Conservation (phyloP, 1,140 invertebrate species). For the Drepana arcuata region DNA sequence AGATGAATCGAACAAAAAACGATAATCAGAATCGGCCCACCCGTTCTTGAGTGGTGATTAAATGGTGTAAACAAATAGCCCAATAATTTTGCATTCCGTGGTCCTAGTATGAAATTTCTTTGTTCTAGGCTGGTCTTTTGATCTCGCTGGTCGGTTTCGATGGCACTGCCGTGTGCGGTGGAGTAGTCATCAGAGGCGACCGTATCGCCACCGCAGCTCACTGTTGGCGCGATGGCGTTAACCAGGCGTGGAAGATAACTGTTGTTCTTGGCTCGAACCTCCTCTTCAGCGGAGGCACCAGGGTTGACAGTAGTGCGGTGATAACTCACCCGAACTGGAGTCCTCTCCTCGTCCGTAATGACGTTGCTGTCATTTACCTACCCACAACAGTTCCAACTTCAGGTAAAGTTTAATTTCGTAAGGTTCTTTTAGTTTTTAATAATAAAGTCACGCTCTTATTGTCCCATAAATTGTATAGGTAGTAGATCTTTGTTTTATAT, state of each 20-base stretch:
- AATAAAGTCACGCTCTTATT: no score
- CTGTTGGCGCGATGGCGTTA: conserved; percentile 24
- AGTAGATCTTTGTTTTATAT: no score
- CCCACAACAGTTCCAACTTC: conserved; percentile 30
- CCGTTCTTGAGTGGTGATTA: no score
- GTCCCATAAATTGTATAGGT: no score
- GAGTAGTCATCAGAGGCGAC: conserved; percentile 10
- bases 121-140: conserved; percentile 32
- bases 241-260: conserved; percentile 16
- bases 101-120: no score
- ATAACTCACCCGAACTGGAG: conserved; percentile 18
- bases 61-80: no score
- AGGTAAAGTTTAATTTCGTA: conserved; percentile 24
- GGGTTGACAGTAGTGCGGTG: conserved; percentile 15
- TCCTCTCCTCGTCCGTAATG: conserved; percentile 18
- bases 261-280: conserved; percentile 20
- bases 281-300: conserved; percentile 20
- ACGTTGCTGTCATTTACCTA: conserved; percentile 34
- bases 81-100: no score
- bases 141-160: conserved; percentile 8
- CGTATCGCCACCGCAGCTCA: conserved; percentile 25
- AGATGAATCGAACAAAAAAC: no score
- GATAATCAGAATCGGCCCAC: no score
- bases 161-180: conserved; percentile 22
- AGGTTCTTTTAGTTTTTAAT: no score